Evolutionary conservation across 2,797 vertebrate genomes (phyloP).

Genomic region (Epinephelus coioides): DNA sequence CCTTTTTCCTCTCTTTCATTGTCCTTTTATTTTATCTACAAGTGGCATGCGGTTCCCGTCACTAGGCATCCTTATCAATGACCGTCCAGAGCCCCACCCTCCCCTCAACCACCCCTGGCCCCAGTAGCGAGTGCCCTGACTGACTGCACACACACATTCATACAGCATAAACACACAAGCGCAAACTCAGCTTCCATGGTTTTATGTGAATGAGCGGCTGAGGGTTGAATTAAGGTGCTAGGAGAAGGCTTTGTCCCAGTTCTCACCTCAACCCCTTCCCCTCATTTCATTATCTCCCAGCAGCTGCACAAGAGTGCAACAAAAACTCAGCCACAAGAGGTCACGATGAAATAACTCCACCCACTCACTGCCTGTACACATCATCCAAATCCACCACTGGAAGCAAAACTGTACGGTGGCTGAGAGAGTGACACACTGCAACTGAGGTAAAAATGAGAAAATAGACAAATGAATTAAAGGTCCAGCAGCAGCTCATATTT

Average conservation of each 20-base stretch:
- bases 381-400: neutral
- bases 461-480: neutral
- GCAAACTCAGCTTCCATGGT: neutral
- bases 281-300: constrained; percentile 9
- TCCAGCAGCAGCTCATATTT: too few species aligned
- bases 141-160: constrained; percentile 44
- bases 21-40: constrained; percentile 80
- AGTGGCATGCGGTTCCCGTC: constrained; percentile 73
- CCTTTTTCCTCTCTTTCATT: constrained; percentile 35
- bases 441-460: neutral
- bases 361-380: neutral
- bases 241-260: constrained; percentile 28
- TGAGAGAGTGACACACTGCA: neutral
- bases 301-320: constrained; percentile 13
- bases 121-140: constrained; percentile 49
- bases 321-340: constrained; percentile 11
- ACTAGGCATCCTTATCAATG: constrained; percentile 80
- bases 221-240: constrained; percentile 19
- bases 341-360: neutral
- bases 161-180: constrained; percentile 16
- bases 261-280: constrained; percentile 28
- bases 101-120: constrained; percentile 24
- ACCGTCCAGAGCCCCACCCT: constrained; percentile 70
- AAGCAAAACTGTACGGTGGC: neutral
- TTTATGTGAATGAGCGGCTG: constrained; percentile 17